Evolutionary conservation across 2,113 vertebrate species (phyloP).

Genomic region (Dasyurus viverrinus): DNA sequence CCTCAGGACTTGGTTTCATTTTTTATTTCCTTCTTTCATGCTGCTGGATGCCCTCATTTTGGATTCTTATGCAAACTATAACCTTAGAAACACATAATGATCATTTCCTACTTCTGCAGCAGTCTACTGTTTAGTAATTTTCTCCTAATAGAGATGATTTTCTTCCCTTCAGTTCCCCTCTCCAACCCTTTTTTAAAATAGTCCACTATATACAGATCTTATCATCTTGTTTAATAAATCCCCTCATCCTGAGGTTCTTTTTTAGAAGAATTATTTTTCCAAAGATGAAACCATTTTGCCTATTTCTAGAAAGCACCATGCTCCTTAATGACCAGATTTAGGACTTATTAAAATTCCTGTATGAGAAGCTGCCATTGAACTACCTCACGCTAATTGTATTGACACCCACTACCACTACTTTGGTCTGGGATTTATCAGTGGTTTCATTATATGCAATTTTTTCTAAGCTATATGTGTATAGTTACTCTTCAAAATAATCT

Average conservation of each 20-base stretch:
- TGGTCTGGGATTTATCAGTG: not conserved
- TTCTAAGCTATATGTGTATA: not conserved
- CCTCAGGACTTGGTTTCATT: slow-evolving; percentile 48
- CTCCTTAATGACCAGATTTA: not conserved
- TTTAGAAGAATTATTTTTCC: slow-evolving; percentile 6
- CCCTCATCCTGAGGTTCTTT: not conserved
- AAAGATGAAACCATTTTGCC: not conserved
- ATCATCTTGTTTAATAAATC: not conserved
- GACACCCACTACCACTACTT: not conserved
- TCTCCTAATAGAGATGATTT: not conserved
- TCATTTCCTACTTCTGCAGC: not conserved
- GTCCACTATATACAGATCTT: not conserved
- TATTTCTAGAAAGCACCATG: not conserved
- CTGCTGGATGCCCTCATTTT: not conserved
- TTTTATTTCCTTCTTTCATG: not conserved
- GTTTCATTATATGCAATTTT: not conserved
- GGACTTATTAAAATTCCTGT: not conserved
- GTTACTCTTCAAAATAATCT: not conserved
- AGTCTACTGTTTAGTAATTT: not conserved
- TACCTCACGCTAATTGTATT: not conserved
- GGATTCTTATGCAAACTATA: not conserved
- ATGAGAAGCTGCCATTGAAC: not conserved
- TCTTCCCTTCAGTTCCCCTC: not conserved
- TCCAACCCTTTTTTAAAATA: too few species aligned
- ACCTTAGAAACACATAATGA: not conserved